Base-by-base conservation (phyloP, 2,888 invertebrate species). In the Calephelis perditalis region DNA sequence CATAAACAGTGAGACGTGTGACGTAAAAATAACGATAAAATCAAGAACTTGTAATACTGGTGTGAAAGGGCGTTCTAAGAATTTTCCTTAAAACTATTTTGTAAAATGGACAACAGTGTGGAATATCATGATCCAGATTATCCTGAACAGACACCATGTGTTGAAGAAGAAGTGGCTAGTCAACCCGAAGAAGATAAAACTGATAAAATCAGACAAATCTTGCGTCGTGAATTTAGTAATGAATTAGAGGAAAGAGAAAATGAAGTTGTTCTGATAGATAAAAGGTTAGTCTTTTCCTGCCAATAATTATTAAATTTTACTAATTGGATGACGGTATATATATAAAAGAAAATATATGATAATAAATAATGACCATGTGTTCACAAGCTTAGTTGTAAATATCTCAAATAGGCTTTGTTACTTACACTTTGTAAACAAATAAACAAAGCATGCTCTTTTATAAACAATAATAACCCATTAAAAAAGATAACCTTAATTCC, bases 211-310 rank as follows among this genome's bases (percentile, higher is more conserved):
- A 87, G 91, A 67, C 82, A 88, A 37, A 94, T 96, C 59, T 92
- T 97, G 43, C 91, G 92, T 68, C 91, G 91, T 62, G 95, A 96
- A 81, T 96, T 97, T 83, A 87, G 92, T 55, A 91, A 91, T 57
- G 96, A 97, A 78, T 85, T 96, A 10, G 86, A 91, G 57, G 75
- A 85, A 2, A 94, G 95, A 73, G 94, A 95, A 75, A 91, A 93
- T 61, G 96, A 96, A 84, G 86, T 96, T 11, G 88, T 93, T 64
- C 84, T 93, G 58, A 94, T 96, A 63, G 94, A 96, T 74, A 92
- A 93, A 64, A 91, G 93, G 79, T 91, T 94, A 70, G 91, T 87
- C 55, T 62, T 62, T 52, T 26, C 47, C 44, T 26, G 5, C 1
- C 37, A 9, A 40, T 26, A 26, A 26, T 40, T 4, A 40, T 5